Base-by-base conservation (phyloP, 2,797 vertebrate genomes). In the Syncerus caffer region DNA sequence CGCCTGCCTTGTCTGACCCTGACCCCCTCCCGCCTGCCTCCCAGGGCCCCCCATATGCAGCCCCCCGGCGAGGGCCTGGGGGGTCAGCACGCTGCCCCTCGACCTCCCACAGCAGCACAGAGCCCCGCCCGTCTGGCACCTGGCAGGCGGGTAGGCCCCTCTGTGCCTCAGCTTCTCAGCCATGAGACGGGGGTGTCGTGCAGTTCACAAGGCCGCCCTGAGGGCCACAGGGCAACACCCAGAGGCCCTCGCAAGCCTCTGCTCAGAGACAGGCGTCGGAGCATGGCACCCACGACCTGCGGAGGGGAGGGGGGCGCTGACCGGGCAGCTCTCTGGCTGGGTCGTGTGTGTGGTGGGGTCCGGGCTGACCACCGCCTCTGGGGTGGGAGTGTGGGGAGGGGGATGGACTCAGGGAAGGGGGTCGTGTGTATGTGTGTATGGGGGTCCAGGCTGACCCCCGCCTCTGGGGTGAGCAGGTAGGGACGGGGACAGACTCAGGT, bases 111-210 rank as follows among this genome's bases (percentile, higher is more conserved):
- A 82, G 19, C 84, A 34, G 58, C 79, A 89, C 9, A 76, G 23
- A 16, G 34, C 50, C 34, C 74, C 42, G 29, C 51, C 80, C 55
- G 15, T 11, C 21, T 29, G n/a, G 76, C 51, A 55, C 23, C 27
- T 17, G 74, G 89, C 83, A 45, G 74, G 76, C 23, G 13, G 19
- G n/a, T 60, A 60, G 80, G 58, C 23, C 67, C 87, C 74, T 94
- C 67, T 25, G 58, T 88, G 67, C 53, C 58, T 89, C 64, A 2
- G 8, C 12, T 51, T 64, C 57, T 80, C 42, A 79, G 79, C 15
- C n/a, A 27, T 58, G 45, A 94, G 76, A 80, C 29, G 6, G 31
- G 51, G n/a, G 13, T 27, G 71, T 0, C 12, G 3, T 31, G 38
- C 16, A 55, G 34, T 15, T 90, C 31, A 2, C 57, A 60, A 21